Evolutionary conservation across 2,113 vertebrate genomes (phyloP).

Genomic region (Odontophorus gujanensis): DNA sequence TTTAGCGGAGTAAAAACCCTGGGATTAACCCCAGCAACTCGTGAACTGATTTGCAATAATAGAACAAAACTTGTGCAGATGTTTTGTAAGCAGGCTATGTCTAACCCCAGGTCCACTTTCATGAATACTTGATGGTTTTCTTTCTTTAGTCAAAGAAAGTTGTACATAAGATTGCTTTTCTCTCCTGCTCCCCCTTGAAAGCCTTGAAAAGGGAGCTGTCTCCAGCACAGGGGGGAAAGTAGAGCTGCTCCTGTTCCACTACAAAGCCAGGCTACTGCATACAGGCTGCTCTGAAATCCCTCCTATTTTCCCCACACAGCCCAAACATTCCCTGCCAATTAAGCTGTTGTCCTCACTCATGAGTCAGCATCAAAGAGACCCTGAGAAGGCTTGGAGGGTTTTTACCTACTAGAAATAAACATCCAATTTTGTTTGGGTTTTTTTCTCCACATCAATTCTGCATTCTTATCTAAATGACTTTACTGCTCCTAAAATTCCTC

Average conservation of each 20-base stretch:
- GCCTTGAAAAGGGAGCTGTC: not conserved
- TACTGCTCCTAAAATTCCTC: not conserved
- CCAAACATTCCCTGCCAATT: not conserved
- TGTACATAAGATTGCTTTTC: not conserved
- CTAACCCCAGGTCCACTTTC: not conserved
- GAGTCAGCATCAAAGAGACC: rapidly evolving
- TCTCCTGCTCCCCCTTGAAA: not conserved
- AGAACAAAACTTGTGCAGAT: not conserved
- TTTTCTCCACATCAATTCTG: not conserved
- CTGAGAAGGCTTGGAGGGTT: not conserved
- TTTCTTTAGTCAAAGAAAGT: not conserved
- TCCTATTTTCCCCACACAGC: not conserved
- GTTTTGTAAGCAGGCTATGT: not conserved
- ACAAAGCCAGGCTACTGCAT: not conserved
- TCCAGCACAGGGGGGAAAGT: not conserved
- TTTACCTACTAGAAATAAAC: not conserved
- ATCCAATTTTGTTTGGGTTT: not conserved
- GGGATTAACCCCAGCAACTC: not conserved
- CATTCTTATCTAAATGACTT: not conserved
- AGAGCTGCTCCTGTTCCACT: not conserved
- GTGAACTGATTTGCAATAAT: not conserved
- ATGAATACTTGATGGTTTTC: not conserved
- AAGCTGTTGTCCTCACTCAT: rapidly evolving
- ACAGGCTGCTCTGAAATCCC: not conserved
- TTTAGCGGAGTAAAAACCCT: not conserved